Base-by-base conservation (phyloP, 2,797 vertebrate species). In the Falco columbarius region DNA sequence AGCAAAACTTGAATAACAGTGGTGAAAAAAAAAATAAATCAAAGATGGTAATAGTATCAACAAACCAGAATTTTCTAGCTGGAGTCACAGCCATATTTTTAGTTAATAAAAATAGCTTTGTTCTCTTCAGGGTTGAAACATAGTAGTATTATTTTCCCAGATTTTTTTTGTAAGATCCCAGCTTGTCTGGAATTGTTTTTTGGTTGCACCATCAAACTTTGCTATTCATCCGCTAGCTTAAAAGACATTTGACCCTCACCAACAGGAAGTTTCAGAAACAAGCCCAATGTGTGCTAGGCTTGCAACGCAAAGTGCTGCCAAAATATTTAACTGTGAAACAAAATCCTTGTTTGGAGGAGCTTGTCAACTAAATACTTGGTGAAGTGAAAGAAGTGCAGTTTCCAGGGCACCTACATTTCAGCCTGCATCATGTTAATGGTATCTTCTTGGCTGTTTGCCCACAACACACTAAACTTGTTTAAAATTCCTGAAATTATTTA, bases 401-500 rank as follows among this genome's bases (percentile, higher is more conserved):
- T 84, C 73, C 54, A 86, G 76, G 65, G 89, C 70, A 93, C 58
- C 68, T 88, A 79, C 58, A n/a, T 91, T 95, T 90, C 80, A 77
- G 42, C 56, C 61, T 65, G 24, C 88, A n/a, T 93, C 68, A 87
- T 77, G 46, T 90, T 86, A 77, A 87, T 72, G 67, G 44, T 81
- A 9, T 77, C 75, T 83, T 95, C 79, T 87, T 94, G 95, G 91
- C 83, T 74, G 46, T 75, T 92, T 81, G 91, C 96, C 94, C 36
- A 68, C 58, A 85, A 61, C 32, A 61, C 0, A 0, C 61, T 89
- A 73, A 92, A 87, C 36, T 96, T 96, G 72, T 95, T 96, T 91
- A 74, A 92, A 89, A 94, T 96, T 96, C 95, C 84, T 89, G 61
- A 87, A 91, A 91, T 86, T 90, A 65, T 24, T 83, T 17, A 93